Evolutionary conservation across 2,888 invertebrate species (phyloP).

Genomic region (Tridacna gigas): DNA sequence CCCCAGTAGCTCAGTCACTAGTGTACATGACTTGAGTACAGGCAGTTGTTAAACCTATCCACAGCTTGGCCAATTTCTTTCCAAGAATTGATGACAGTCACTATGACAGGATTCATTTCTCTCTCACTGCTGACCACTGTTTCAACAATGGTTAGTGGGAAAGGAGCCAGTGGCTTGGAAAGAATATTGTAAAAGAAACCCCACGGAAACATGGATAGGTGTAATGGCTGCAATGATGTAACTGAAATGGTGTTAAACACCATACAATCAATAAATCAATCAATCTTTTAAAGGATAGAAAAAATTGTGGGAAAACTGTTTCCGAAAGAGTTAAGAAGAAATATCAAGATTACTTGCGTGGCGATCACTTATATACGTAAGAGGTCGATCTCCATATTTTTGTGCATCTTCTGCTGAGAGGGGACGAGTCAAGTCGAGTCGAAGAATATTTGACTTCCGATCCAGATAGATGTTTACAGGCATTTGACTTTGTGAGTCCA

Average conservation of each 20-base stretch:
- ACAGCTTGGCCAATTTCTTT: too few species aligned
- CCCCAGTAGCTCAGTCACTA: too few species aligned
- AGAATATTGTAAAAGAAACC: too few species aligned
- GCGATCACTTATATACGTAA: conserved; percentile 39
- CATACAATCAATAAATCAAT: background rate
- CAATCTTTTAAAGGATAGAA: background rate
- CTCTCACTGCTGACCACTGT: too few species aligned
- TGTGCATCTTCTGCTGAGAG: conserved; percentile 4
- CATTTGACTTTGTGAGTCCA: background rate
- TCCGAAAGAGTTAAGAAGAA: background rate
- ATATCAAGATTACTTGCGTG: conserved; percentile 22
- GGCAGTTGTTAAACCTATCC: too few species aligned
- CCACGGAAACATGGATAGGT: too few species aligned
- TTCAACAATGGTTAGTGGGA: too few species aligned
- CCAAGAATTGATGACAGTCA: too few species aligned
- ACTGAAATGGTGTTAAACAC: background rate
- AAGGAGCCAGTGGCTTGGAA: too few species aligned
- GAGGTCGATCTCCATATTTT: conserved; percentile 30
- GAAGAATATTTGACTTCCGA: conserved; percentile 38
- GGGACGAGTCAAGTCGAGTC: conserved; percentile 43
- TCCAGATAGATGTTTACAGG: conserved; percentile 54
- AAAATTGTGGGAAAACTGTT: too few species aligned
- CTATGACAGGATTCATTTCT: too few species aligned
- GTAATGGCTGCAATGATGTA: background rate
- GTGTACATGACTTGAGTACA: too few species aligned